phyloP scores from a whole-genome alignment of 2,888 invertebrate species.

The Drosophila peninsularis region DNA sequence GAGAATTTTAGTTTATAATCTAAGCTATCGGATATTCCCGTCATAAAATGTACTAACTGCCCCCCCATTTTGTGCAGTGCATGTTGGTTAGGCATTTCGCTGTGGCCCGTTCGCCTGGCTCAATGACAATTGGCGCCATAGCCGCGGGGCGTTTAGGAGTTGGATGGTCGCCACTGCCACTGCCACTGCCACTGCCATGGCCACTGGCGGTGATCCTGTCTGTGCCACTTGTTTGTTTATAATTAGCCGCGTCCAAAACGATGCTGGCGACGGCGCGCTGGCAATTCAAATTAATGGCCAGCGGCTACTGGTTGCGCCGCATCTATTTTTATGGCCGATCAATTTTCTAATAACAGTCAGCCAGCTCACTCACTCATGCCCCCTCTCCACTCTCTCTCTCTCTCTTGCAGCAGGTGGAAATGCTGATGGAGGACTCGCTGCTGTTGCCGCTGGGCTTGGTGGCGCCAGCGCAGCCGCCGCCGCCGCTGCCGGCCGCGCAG shows the following conservation, averaged over 20 bases:
- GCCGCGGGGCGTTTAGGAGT: slow-evolving; percentile 59
- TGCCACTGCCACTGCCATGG: not conserved
- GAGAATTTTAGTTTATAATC: no score
- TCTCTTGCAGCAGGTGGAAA: slow-evolving; percentile 75
- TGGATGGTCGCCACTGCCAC: not conserved
- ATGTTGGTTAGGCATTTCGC: slow-evolving; percentile 1
- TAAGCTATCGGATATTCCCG: no score
- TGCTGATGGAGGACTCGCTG: slow-evolving; percentile 76
- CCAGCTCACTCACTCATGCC: not conserved
- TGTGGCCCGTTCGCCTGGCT: slow-evolving; percentile 41
- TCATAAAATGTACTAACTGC: no score
- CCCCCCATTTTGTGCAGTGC: slow-evolving; percentile 30
- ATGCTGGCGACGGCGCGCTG: slow-evolving; percentile 39
- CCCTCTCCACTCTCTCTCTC: slow-evolving; percentile 44
- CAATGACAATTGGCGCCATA: slow-evolving; percentile 78
- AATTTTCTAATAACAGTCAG: slow-evolving; percentile 62
- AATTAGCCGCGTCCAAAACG: slow-evolving; percentile 66
- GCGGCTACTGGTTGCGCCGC: slow-evolving; percentile 68
- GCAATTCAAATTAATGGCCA: slow-evolving; percentile 73
- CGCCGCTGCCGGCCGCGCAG: slow-evolving; percentile 42
- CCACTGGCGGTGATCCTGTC: slow-evolving; percentile 42
- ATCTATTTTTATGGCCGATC: slow-evolving; percentile 73
- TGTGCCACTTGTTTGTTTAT: slow-evolving; percentile 71
- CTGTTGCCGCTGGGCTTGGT: slow-evolving; percentile 60
- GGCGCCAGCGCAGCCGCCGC: slow-evolving; percentile 52